Conservation (phyloP, 2,113 vertebrate genomes). For the Ceyx melanurus region DNA sequence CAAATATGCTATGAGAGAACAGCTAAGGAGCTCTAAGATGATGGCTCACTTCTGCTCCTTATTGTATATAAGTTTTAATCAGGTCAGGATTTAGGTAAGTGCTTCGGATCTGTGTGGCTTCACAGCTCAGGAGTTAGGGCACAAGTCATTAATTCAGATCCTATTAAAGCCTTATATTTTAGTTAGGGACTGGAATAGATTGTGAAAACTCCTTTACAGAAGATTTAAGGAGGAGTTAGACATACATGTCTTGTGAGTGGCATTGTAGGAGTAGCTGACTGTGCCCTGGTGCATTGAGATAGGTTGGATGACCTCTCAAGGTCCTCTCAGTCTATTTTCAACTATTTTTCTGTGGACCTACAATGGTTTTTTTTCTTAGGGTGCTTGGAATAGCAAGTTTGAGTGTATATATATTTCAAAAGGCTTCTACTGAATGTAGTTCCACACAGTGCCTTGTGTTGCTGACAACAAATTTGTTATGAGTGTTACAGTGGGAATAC, state of each 20-base stretch:
- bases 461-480: neutral
- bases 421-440: neutral
- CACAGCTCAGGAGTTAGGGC: neutral
- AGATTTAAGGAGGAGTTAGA: slow-evolving; percentile 7
- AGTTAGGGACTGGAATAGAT: slow-evolving; percentile 28
- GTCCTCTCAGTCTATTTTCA: slow-evolving; percentile 2
- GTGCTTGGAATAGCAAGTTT: slow-evolving; percentile 1
- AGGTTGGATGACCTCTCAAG: neutral
- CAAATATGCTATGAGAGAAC: neutral
- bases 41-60: neutral
- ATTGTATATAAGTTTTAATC: slow-evolving; percentile 33
- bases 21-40: neutral
- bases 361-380: neutral
- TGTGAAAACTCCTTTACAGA: neutral
- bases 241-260: neutral
- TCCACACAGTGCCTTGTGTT: fast-evolving
- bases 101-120: slow-evolving; percentile 6
- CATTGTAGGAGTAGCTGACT: neutral
- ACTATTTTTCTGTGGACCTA: neutral
- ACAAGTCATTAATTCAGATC: slow-evolving; percentile 34
- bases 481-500: neutral
- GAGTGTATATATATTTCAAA: fast-evolving
- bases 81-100: slow-evolving; percentile 32
- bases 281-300: neutral
- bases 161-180: slow-evolving; percentile 46